Percentiles rank a stretch among this genome's conserved stretches.
Conservation (phyloP, 2,888 invertebrate genomes). For the Trichopoda pennipes region DNA sequence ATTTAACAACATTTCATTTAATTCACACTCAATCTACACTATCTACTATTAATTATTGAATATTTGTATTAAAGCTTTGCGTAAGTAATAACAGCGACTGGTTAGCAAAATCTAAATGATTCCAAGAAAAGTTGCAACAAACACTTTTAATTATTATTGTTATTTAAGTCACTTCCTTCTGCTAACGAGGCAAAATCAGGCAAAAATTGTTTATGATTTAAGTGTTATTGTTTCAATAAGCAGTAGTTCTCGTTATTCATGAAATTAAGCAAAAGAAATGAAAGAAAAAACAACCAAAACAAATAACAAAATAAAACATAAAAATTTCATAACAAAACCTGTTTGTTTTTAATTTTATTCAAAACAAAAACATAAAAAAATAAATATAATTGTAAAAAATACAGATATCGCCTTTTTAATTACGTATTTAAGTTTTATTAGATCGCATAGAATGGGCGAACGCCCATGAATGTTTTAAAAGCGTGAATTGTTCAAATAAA, state of each 20-base stretch:
- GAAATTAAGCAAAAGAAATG: neutral
- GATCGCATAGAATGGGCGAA: neutral
- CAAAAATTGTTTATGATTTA: constrained; percentile 22
- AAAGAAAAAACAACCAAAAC: neutral
- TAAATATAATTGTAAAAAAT: constrained; percentile 5
- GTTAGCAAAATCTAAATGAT: constrained; percentile 8
- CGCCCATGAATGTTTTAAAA: too few species aligned
- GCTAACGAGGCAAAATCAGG: constrained; percentile 2
- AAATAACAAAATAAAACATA: constrained; percentile 13
- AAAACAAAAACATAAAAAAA: constrained; percentile 15
- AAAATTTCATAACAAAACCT: constrained; percentile 5
- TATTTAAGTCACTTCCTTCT: constrained; percentile 27
- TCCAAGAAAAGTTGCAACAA: constrained; percentile 20
- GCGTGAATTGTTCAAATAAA: too few species aligned
- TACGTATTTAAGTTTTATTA: constrained; percentile 27
- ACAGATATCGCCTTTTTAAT: constrained; percentile 10
- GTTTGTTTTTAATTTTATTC: constrained; percentile 21
- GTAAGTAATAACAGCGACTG: neutral
- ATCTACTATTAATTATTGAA: neutral
- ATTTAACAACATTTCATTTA: too few species aligned
- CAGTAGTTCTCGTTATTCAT: constrained; percentile 27
- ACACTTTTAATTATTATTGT: neutral
- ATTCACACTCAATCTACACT: neutral
- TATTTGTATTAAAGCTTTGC: neutral
- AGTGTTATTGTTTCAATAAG: neutral